phyloP scores from a whole-genome alignment of 23 tunicate species.

The Diplosoma virens region DNA sequence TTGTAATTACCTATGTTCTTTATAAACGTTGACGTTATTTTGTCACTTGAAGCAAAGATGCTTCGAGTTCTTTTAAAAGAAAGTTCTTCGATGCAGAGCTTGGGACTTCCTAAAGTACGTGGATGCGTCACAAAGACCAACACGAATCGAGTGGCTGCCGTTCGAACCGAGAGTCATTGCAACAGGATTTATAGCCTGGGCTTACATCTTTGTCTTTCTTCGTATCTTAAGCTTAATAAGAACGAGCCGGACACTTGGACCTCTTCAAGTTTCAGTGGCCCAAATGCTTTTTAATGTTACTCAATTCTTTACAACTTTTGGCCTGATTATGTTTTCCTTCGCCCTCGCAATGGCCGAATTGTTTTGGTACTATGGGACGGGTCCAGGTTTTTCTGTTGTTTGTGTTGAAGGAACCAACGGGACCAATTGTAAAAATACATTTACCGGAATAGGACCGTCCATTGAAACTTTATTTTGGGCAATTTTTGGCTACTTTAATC shows the following conservation, averaged over 20 bases:
- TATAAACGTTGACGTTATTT: no score
- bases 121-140: neutral
- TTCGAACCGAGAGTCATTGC: slow-evolving; percentile 55
- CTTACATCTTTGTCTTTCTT: slow-evolving; percentile 60
- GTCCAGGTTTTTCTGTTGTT: neutral
- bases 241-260: slow-evolving; percentile 57
- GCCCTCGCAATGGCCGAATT: slow-evolving; percentile 78
- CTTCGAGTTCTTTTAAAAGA: no score
- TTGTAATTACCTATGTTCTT: no score
- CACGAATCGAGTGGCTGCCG: slow-evolving; percentile 40
- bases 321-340: slow-evolving; percentile 71
- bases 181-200: slow-evolving; percentile 66
- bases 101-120: neutral
- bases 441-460: slow-evolving; percentile 23
- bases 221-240: slow-evolving; percentile 59
- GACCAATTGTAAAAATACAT: neutral
- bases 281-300: slow-evolving; percentile 68
- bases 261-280: slow-evolving; percentile 76
- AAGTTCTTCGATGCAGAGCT: no score
- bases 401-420: neutral
- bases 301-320: slow-evolving; percentile 65
- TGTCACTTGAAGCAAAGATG: no score
- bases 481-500: slow-evolving; percentile 60
- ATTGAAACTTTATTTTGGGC: slow-evolving; percentile 66
- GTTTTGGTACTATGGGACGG: slow-evolving; percentile 88